Base-by-base conservation (phyloP, 2,888 invertebrate species). In the Epinotia nisella region DNA sequence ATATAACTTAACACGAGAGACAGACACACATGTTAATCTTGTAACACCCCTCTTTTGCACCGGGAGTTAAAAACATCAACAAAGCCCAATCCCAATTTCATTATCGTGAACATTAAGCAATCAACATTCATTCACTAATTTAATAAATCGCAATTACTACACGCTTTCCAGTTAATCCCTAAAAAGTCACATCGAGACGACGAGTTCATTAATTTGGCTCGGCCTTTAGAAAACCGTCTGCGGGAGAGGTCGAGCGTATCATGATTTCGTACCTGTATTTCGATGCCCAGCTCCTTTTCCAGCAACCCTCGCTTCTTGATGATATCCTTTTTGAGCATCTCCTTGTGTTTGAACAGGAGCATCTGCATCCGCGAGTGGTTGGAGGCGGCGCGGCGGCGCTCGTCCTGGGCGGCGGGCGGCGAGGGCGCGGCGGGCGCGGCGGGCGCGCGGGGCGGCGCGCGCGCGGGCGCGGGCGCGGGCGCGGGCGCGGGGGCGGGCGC, bases 321-420 rank as follows among this genome's bases (percentile, higher is more conserved):
- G 77, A 99, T 99, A 82, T 98, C 98, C 84, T 98, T 98, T 88
- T 98, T 98, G 62, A 99, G 95, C 80, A 97, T 93, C 87, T 98
- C 98, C 85, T 98, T 98, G 82, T 98, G 98, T 80, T 97, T 96
- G 87, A 96, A 96, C 24, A 98, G 94, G 53, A 97, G 93, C 84
- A 96, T 96, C 85, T 97, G 96, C 76, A 97, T 94, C 78, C 95
- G 94, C 13, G 94, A 95, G 85, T 90, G 94, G 78, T 88, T 95
- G 82, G 93, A 93, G 78, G 92, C 94, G 83, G 89, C 94, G 78
- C 90, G 95, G 75, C 91, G 95, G 76, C 90, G 94, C 79, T 94
- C 95, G 73, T 87, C 94, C 60, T 71, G 59, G 53, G 67, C 71
- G 59, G 79, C 90, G n/a, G 84, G 74, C 60, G 65, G 66, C 29